Conservation (phyloP, 2,888 invertebrate genomes). For the Sinhomidia bicolor region DNA sequence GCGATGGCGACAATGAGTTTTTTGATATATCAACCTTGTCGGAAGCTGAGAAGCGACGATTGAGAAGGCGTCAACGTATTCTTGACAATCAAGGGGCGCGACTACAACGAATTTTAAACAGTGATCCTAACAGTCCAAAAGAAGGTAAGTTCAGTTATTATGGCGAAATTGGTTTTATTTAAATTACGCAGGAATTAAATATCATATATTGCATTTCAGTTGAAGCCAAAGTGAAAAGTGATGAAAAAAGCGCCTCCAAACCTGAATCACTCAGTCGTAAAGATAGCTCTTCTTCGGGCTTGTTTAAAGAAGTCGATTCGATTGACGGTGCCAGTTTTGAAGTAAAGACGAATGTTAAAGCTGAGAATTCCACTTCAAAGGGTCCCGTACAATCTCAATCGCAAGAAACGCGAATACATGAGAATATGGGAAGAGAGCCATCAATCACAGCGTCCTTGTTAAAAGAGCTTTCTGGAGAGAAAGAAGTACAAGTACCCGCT, state of each 20-base stretch:
- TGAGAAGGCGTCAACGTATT: slow-evolving; percentile 55
- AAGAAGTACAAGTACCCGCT: not conserved
- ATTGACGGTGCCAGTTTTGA: not conserved
- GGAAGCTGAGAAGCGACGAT: slow-evolving; percentile 56
- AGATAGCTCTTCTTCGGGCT: too few species aligned
- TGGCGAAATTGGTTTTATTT: too few species aligned
- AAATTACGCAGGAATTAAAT: too few species aligned
- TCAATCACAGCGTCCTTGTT: slow-evolving; percentile 23
- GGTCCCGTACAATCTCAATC: not conserved
- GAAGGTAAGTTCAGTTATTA: slow-evolving; percentile 28
- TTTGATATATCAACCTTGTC: slow-evolving; percentile 48
- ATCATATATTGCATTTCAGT: too few species aligned
- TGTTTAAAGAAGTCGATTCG: not conserved
- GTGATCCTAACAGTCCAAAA: not conserved
- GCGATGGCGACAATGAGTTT: not conserved
- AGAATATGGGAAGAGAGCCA: not conserved
- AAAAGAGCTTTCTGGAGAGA: slow-evolving; percentile 36
- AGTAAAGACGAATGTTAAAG: not conserved
- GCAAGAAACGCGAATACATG: not conserved
- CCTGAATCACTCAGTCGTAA: too few species aligned
- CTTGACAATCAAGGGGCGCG: slow-evolving; percentile 58
- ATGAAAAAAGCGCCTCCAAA: too few species aligned
- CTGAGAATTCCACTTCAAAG: not conserved
- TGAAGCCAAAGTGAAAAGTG: too few species aligned
- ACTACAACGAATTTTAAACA: slow-evolving; percentile 43